Percentiles rank a stretch among this genome's conserved stretches.
phyloP scores from a whole-genome alignment of 1,140 invertebrate genomes.

The Coptotermes formosanus region DNA sequence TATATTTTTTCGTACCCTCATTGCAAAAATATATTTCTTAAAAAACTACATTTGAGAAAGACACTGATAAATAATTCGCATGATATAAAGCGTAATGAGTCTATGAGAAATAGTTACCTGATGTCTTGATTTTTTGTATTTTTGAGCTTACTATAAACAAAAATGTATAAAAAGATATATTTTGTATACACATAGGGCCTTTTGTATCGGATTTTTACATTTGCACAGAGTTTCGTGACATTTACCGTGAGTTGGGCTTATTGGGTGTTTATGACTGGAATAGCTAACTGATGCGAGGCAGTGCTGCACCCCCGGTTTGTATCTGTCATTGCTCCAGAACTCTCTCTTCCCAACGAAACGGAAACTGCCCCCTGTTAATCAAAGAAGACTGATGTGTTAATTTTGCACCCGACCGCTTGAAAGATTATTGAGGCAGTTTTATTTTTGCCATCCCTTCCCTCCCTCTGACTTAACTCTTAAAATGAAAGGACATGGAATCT shows the following conservation, averaged over 20 bases:
- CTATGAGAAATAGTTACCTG: neutral
- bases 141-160: neutral
- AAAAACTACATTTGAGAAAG: neutral
- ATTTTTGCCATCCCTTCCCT: neutral
- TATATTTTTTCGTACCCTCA: neutral
- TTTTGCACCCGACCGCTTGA: neutral
- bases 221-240: neutral
- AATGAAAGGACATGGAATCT: neutral
- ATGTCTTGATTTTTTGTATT: constrained; percentile 7
- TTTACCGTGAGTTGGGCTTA: neutral
- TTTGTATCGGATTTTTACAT: constrained; percentile 17
- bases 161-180: constrained; percentile 19
- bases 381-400: neutral
- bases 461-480: neutral
- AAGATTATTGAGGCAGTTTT: neutral
- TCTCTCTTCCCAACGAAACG: neutral
- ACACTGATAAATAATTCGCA: neutral
- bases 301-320: neutral
- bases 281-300: too few species aligned
- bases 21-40: neutral
- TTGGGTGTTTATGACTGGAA: neutral
- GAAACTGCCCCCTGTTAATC: neutral
- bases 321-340: neutral
- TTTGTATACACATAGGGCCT: constrained; percentile 12
- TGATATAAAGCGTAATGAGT: neutral